Evolutionary conservation across 2,888 invertebrate genomes (phyloP), one percentile per base, ranked within the genome.

Genomic region (Molorchus minor): DNA sequence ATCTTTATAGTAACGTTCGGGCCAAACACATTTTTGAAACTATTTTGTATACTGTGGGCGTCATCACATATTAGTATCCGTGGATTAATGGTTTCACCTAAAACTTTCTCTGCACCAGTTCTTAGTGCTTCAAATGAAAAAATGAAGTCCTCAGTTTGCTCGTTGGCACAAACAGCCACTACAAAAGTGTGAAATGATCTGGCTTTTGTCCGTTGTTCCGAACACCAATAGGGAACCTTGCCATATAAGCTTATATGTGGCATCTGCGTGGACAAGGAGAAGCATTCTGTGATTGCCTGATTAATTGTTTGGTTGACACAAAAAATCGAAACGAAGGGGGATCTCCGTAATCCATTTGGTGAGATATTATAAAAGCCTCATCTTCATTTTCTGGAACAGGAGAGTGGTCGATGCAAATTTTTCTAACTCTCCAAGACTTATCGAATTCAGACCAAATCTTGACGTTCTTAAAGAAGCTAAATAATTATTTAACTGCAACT

Each of bases 141-240:
- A 30, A 53, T 43, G 33, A 55, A 57, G 30, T 57, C 57, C 33
- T 57, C 57, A 53, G 53, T 30, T 55, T 57, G n/a, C 58, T 52
- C 30, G 12, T 56, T 56, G 38, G 10, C 25, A 21, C 56, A 56
- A 56, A 55, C 56, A 17, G 56, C n/a, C 16, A 56, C 15, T 21
- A 20, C 56, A 56, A 52, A 56, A 56, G 40, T 21, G 16, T 53
- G 56, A 52, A 56, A 56, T 17, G n/a, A 52, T 17, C 38, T 40
- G 30, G 43, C 20, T 21, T 52, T 41, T 16, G 20, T 55, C 51
- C 13, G 51, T 55, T 13, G 55, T 54, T 53, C 55, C 47, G 4
- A 55, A 30, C 4, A 55, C 7, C 17, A 55, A 53, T 55, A 55
- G 30, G 17, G 53, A 53, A 55, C 51, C 51, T 55, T 55, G 35